A percentile compares a stretch with the other conserved stretches of the same genome.
Conservation (phyloP, 1,140 invertebrate genomes). For the Proctacanthus coquilletti region DNA sequence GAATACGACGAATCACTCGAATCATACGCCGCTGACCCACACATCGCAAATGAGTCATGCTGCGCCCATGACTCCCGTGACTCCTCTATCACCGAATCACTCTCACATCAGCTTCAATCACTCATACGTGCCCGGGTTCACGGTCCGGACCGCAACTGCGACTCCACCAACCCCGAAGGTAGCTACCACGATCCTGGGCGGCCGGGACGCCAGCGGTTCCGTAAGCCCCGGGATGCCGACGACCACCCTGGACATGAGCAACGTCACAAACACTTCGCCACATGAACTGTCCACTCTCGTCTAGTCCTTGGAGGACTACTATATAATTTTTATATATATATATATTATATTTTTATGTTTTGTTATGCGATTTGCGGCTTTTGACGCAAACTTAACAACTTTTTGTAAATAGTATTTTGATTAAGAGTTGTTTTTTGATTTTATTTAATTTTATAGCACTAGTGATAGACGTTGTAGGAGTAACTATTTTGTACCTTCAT, state of each 20-base stretch:
- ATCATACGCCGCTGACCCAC: conserved; percentile 5
- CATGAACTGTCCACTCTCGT: conserved; percentile 55
- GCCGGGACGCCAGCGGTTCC: conserved; percentile 40
- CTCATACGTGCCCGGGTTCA: conserved; percentile 13
- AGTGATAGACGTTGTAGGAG: no score
- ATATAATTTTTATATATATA: no score
- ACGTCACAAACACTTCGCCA: conserved; percentile 43
- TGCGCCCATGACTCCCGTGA: conserved; percentile 16
- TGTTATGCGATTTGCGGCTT: no score
- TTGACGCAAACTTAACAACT: no score
- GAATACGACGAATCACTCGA: conserved; percentile 4
- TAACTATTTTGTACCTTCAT: no score
- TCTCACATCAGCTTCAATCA: conserved; percentile 24
- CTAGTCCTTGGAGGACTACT: no score
- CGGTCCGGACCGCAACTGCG: conserved; percentile 32
- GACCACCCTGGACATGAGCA: conserved; percentile 47
- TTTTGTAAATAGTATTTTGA: no score
- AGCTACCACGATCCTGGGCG: conserved; percentile 10
- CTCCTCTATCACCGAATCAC: conserved; percentile 27
- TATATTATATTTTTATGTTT: no score
- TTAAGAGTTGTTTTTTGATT: no score
- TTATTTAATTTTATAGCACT: no score
- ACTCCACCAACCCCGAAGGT: conserved; percentile 32
- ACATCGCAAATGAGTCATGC: conserved; percentile 10
- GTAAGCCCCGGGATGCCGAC: conserved; percentile 43